Evolutionary conservation across 2,797 vertebrate species (phyloP), one percentile per base, ranked within the genome.

Genomic region (Microctenopoma steveboyesi): DNA sequence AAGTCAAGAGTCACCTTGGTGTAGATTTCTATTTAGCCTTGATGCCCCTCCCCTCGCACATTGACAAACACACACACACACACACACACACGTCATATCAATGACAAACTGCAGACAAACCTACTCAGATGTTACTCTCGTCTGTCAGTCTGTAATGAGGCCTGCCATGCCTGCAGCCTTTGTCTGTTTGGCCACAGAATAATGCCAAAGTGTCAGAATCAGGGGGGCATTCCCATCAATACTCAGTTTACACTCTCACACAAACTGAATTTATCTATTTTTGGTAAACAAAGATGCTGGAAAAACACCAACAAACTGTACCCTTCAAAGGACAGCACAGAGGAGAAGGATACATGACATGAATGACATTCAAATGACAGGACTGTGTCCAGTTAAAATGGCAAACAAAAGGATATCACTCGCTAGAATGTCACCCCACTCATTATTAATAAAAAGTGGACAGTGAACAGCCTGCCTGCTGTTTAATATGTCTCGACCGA

Each of bases 121-220:
- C 22, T 22, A 22, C 22, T 85, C 65, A 47, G 63, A 68, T 28
- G 48, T 76, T 79, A 33, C 63, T 72, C 77, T 66, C 60, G 58
- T 87, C 79, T 81, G 81, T 88, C 84, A 85, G 69, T 14, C 57
- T 68, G 64, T 82, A 87, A 88, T 87, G 84, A 86, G 83, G 22
- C 22, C 22, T 22, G 22, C 22, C 22, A 22, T 22, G 22, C 22
- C 22, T 22, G 22, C 22, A 22, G 22, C 81, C 64, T 66, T 78
- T 57, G 22, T 77, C 76, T 73, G 55, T 80, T 87, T 80, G 76
- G 77, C 77, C 76, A 47, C 72, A 79, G 88, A 50, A 59, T 76
- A 69, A 47, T 78, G 76, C 77, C 62, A 74, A 75, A 58, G 68
- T 86, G 86, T 90, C 86, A 82, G 64, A 61, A 73, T 30, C 28